Conservation (phyloP, 2,888 invertebrate species). For the Stenolophus ochropezus region DNA sequence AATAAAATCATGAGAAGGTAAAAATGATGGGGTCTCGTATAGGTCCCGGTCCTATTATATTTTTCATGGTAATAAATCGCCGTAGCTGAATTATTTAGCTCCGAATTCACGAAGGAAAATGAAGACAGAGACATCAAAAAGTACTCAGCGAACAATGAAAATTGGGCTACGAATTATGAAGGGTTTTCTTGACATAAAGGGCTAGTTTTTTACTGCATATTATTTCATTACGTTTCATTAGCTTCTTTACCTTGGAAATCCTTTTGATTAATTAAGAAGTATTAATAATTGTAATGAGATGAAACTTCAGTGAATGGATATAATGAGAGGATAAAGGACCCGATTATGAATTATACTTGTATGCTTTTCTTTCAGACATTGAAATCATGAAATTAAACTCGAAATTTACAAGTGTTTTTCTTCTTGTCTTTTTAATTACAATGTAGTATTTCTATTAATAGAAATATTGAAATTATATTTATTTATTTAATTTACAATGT, state of each 20-base stretch:
- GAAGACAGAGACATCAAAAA: conserved; percentile 23
- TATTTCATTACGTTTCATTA: conserved; percentile 22
- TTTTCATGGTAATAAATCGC: neutral
- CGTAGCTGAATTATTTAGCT: conserved; percentile 8
- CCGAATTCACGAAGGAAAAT: conserved; percentile 9
- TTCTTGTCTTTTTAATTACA: no score
- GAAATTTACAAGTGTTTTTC: no score
- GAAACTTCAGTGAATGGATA: conserved; percentile 2
- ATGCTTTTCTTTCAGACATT: neutral
- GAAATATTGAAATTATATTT: no score
- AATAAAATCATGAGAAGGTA: no score
- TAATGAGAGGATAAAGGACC: conserved; percentile 9
- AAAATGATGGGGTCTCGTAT: no score
- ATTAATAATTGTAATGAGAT: conserved; percentile 19
- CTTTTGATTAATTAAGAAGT: conserved; percentile 19
- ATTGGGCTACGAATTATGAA: conserved; percentile 8
- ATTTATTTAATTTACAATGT: no score
- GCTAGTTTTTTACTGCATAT: conserved; percentile 18
- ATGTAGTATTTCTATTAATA: no score
- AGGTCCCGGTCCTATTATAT: neutral
- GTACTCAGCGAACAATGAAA: conserved; percentile 10
- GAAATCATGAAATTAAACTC: no score
- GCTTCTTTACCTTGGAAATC: neutral
- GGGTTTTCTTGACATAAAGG: conserved; percentile 1
- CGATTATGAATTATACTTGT: neutral